Conservation (phyloP, 1,140 invertebrate species). For the Chionoecetes opilio region DNA sequence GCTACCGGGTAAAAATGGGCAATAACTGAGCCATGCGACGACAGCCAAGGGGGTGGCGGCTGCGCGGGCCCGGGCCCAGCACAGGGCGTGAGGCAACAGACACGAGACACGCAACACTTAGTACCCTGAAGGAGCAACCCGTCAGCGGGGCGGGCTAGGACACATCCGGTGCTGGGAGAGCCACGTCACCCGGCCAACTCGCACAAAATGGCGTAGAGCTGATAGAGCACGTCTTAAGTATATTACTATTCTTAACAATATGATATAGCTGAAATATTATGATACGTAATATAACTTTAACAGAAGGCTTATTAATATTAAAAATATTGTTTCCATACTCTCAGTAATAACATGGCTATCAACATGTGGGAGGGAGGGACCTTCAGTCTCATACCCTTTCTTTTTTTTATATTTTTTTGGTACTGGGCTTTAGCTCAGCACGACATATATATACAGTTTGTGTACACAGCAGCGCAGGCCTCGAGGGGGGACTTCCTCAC, state of each 20-base stretch:
- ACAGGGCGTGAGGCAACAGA: constrained; percentile 73
- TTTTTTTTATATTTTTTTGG: constrained; percentile 71
- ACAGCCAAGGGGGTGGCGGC: constrained; percentile 71
- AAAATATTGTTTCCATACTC: constrained; percentile 80
- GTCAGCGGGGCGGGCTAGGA: constrained; percentile 78
- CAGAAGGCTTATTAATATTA: constrained; percentile 80
- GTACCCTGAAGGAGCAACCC: constrained; percentile 80
- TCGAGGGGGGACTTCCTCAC: constrained; percentile 63
- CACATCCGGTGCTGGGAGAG: constrained; percentile 78
- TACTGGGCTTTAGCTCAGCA: constrained; percentile 71
- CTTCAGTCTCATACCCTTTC: constrained; percentile 41
- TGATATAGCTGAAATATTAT: constrained; percentile 81
- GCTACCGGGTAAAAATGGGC: constrained; percentile 78
- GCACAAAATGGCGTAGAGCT: constrained; percentile 72
- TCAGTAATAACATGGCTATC: constrained; percentile 80
- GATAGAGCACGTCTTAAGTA: constrained; percentile 77
- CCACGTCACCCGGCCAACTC: constrained; percentile 72
- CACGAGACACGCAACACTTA: constrained; percentile 79
- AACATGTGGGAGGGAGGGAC: constrained; percentile 74
- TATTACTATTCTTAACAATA: constrained; percentile 80
- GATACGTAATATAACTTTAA: constrained; percentile 81
- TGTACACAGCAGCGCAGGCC: constrained; percentile 78
- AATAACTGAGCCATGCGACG: constrained; percentile 72
- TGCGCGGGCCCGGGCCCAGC: constrained; percentile 69
- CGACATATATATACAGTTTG: constrained; percentile 78